A percentile compares a stretch with the other conserved stretches of the same genome.
These are phyloP conservation scores for Scaptomyza montana DNA, from an alignment of 1,140 invertebrate species.

Conservation along the genomic window DNA sequence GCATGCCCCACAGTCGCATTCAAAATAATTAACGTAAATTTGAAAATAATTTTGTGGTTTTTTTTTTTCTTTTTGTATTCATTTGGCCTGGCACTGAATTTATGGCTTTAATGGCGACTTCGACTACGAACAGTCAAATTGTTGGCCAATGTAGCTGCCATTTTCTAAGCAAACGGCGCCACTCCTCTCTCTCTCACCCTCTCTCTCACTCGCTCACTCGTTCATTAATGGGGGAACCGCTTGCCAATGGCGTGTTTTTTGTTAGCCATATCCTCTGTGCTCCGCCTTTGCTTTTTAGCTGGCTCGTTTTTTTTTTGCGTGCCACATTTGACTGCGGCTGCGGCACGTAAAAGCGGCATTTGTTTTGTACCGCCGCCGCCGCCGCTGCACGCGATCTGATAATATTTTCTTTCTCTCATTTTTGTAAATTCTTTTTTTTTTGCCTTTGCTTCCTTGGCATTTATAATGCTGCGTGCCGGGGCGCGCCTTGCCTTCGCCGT, in stretches of 20 bases:
- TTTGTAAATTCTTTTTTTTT: slow-evolving; percentile 4
- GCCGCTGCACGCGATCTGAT: slow-evolving; percentile 76
- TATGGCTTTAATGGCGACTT: slow-evolving; percentile 74
- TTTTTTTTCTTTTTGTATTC: slow-evolving; percentile 11
- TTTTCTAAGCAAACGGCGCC: slow-evolving; percentile 44
- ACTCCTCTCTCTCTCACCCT: slow-evolving; percentile 7
- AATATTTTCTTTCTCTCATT: slow-evolving; percentile 58
- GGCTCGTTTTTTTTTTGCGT: slow-evolving; percentile 46
- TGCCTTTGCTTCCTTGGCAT: slow-evolving; percentile 45
- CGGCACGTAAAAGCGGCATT: slow-evolving; percentile 70
- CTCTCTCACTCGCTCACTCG: not conserved
- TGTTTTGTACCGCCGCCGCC: slow-evolving; percentile 44
- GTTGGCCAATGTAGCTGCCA: slow-evolving; percentile 50
- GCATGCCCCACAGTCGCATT: slow-evolving; percentile 67
- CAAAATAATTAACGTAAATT: slow-evolving; percentile 80
- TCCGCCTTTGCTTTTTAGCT: slow-evolving; percentile 6
- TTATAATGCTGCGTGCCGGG: slow-evolving; percentile 75
- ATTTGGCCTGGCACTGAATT: slow-evolving; percentile 39
- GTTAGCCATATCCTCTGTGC: slow-evolving; percentile 11
- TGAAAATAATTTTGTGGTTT: slow-evolving; percentile 66
- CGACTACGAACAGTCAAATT: slow-evolving; percentile 36
- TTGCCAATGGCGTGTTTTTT: slow-evolving; percentile 63
- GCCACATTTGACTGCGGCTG: slow-evolving; percentile 53
- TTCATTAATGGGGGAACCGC: slow-evolving; percentile 41
- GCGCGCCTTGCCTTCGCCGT: slow-evolving; percentile 36